These are phyloP conservation scores for Hirundo rustica DNA, from an alignment of 2,797 vertebrate genomes.

Conservation along the genomic window DNA sequence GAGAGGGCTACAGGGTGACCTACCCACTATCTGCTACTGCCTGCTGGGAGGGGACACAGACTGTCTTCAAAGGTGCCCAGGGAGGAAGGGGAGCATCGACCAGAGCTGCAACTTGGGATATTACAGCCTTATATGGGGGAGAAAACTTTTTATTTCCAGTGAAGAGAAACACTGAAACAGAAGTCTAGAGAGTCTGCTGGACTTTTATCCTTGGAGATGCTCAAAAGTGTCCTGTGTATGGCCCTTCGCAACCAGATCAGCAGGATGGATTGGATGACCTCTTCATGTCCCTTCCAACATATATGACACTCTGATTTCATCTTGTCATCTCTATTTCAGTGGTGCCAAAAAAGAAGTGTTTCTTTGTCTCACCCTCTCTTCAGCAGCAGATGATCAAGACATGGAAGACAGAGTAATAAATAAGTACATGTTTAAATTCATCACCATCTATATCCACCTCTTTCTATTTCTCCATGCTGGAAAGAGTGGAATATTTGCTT, in stretches of 20 bases:
- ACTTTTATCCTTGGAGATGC: background rate
- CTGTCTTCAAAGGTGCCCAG: background rate
- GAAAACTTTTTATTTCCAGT: background rate
- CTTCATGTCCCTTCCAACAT: background rate
- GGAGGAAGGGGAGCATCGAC: fast-evolving
- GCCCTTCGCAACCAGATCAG: background rate
- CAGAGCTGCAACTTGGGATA: background rate
- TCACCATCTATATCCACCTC: background rate
- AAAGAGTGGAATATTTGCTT: background rate
- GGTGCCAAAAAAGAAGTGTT: background rate
- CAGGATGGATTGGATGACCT: background rate
- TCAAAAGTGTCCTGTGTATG: background rate
- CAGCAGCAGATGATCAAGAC: background rate
- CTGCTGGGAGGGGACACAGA: background rate
- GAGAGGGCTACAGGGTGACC: background rate
- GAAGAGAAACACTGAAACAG: background rate
- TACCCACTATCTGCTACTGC: background rate
- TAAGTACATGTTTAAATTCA: background rate
- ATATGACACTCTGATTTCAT: fast-evolving
- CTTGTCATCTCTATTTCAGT: background rate
- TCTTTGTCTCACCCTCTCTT: background rate
- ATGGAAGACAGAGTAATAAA: background rate
- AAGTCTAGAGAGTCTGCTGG: background rate
- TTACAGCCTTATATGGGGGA: fast-evolving
- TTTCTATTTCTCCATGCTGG: background rate